phyloP scores from a whole-genome alignment of 2,797 vertebrate species.

The Sebastes flavidus region DNA sequence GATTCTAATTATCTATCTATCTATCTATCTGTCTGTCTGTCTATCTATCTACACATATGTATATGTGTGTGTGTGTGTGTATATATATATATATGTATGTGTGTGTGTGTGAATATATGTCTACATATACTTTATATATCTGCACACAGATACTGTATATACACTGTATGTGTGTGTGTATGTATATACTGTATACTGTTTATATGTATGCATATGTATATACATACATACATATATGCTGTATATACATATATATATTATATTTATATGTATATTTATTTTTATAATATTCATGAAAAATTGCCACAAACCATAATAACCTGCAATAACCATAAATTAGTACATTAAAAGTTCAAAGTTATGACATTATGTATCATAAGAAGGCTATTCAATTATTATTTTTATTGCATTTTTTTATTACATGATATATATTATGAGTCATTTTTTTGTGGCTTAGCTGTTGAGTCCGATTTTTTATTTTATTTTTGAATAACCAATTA shows the following conservation, averaged over 20 bases:
- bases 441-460: not conserved
- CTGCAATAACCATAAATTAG: not conserved
- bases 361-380: not conserved
- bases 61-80: no score
- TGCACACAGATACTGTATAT: no score
- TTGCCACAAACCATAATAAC: not conserved
- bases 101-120: no score
- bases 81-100: no score
- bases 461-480: not conserved
- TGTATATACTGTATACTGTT: not conserved
- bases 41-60: no score
- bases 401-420: not conserved
- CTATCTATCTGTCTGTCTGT: no score
- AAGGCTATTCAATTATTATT: not conserved
- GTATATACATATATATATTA: not conserved
- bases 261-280: not conserved
- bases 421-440: not conserved
- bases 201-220: not conserved
- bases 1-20: no score
- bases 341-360: not conserved
- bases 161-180: no score
- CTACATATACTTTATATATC: no score
- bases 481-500: constrained; percentile 15
- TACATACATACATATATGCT: not conserved
- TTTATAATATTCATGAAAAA: not conserved